Percentiles rank a stretch among this genome's conserved stretches.
phyloP scores from a whole-genome alignment of 2,113 vertebrate species.

The Tauraco erythrolophus region DNA sequence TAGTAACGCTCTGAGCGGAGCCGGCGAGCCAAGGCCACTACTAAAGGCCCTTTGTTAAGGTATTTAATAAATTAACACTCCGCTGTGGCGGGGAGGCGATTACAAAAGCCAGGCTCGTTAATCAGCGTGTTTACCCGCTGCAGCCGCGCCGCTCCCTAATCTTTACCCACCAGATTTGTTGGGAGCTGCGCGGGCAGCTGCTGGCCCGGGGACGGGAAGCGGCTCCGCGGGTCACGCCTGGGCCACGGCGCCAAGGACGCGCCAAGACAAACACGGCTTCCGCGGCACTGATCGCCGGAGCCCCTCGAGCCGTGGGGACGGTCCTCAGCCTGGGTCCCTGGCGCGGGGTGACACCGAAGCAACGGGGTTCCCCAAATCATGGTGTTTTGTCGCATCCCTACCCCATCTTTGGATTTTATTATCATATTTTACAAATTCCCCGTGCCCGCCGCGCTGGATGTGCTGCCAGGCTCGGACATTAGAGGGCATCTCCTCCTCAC shows the following conservation, averaged over 20 bases:
- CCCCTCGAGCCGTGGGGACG: not conserved
- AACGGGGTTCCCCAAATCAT: not conserved
- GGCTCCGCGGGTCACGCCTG: slow-evolving; percentile 12
- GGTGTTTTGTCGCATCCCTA: rapidly evolving
- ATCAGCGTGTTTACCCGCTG: slow-evolving; percentile 42
- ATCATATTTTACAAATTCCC: not conserved
- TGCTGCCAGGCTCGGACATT: slow-evolving; percentile 40
- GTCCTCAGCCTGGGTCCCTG: not conserved
- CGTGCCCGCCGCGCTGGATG: not conserved
- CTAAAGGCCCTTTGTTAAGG: slow-evolving; percentile 69
- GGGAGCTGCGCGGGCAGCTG: not conserved
- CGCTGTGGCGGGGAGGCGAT: slow-evolving; percentile 18
- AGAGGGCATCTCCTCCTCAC: slow-evolving; percentile 73
- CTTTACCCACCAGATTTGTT: slow-evolving; percentile 9
- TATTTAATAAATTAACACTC: slow-evolving; percentile 70
- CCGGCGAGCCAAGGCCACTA: slow-evolving; percentile 46
- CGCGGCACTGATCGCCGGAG: not conserved
- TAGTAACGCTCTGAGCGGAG: slow-evolving; percentile 43
- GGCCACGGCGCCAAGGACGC: slow-evolving; percentile 4
- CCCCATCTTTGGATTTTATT: rapidly evolving
- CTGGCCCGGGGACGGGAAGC: slow-evolving; percentile 6
- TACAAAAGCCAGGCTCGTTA: slow-evolving; percentile 59
- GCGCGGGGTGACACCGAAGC: not conserved
- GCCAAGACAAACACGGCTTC: slow-evolving; percentile 43
- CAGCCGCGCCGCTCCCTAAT: slow-evolving; percentile 30